Evolutionary conservation across 2,797 vertebrate genomes (phyloP).

Genomic region (Uromys caudimaculatus): DNA sequence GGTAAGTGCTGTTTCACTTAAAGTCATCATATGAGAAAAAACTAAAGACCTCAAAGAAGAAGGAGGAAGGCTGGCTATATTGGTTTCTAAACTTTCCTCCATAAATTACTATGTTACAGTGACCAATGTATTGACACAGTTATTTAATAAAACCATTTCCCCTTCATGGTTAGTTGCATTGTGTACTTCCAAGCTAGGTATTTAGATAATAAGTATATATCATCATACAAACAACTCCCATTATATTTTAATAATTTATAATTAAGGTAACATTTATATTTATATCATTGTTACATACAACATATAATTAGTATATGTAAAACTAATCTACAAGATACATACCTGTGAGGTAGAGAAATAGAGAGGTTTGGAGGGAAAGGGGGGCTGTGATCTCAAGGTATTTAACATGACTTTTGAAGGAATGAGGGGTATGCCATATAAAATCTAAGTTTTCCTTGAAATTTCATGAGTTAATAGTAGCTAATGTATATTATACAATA

Average conservation of each 20-base stretch:
- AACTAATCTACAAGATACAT: background rate
- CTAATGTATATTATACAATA: background rate
- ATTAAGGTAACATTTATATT: background rate
- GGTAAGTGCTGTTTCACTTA: background rate
- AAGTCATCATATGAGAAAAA: background rate
- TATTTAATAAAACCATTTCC: background rate
- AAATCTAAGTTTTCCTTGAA: background rate
- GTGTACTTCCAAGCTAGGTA: background rate
- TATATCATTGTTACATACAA: background rate
- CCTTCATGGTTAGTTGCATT: background rate
- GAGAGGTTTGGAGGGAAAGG: background rate
- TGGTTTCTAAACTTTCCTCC: background rate
- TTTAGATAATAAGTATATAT: background rate
- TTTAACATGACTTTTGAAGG: background rate
- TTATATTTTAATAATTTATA: background rate
- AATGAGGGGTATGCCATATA: background rate
- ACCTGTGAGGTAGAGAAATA: background rate
- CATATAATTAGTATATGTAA: background rate
- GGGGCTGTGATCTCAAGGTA: background rate
- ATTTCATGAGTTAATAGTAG: background rate
- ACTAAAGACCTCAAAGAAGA: background rate
- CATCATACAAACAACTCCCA: background rate
- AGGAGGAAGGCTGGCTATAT: background rate
- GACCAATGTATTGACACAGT: background rate
- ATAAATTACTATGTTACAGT: background rate